A percentile compares a stretch with the other conserved stretches of the same genome.
phyloP scores from a whole-genome alignment of 2,113 vertebrate genomes.

The Natator depressus region DNA sequence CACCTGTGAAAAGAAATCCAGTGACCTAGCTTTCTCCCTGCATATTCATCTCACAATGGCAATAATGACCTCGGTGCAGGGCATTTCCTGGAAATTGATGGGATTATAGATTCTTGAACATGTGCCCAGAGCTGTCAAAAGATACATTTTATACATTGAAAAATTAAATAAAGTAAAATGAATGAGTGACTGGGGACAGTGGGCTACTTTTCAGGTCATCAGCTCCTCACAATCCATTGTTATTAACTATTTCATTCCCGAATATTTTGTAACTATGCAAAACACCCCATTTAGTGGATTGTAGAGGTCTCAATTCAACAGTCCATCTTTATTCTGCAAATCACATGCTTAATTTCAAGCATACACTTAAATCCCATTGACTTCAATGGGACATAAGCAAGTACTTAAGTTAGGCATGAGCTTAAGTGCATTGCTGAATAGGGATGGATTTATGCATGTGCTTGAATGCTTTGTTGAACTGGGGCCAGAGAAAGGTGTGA shows the following conservation, averaged over 20 bases:
- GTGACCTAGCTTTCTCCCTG: not conserved
- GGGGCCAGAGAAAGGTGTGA: not conserved
- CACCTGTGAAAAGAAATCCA: fast-evolving
- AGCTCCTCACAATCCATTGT: not conserved
- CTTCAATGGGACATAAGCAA: not conserved
- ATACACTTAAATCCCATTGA: not conserved
- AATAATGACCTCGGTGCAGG: not conserved
- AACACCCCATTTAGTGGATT: not conserved
- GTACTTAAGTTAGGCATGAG: not conserved
- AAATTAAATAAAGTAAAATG: not conserved
- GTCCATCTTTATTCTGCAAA: constrained; percentile 23
- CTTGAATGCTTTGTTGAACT: not conserved
- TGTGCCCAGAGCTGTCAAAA: not conserved
- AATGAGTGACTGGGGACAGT: not conserved
- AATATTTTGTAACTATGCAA: not conserved
- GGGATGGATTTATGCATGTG: constrained; percentile 17
- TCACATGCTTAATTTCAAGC: constrained; percentile 34
- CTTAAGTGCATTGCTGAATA: constrained; percentile 13
- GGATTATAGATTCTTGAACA: not conserved
- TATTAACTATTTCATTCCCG: not conserved
- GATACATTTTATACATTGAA: not conserved
- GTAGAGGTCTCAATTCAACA: not conserved
- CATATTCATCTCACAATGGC: not conserved
- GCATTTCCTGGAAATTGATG: not conserved
- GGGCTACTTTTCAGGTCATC: not conserved